Conservation (phyloP, 2,113 vertebrate genomes). For the Neotoma lepida region DNA sequence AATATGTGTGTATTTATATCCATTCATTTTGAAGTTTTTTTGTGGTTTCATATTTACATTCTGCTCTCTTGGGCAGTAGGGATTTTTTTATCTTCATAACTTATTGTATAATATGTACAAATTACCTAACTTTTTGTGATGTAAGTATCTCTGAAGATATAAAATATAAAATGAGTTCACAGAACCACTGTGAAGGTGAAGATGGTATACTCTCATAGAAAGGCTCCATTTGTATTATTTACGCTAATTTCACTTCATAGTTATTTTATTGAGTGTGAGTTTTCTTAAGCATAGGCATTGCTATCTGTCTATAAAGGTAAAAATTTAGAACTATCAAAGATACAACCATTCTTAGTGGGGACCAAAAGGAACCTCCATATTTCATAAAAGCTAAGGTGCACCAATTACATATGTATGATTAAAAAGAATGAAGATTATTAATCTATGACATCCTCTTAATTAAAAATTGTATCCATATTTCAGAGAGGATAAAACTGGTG, state of each 20-base stretch:
- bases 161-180: background rate
- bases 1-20: background rate
- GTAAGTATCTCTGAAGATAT: background rate
- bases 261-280: background rate
- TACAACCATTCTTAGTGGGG: background rate
- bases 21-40: background rate
- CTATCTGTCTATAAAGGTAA: background rate
- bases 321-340: background rate
- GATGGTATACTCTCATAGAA: background rate
- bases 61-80: background rate
- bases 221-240: background rate
- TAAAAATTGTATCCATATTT: background rate
- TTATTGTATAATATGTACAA: background rate
- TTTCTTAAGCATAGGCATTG: background rate
- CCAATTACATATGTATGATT: background rate
- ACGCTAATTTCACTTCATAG: background rate
- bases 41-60: background rate
- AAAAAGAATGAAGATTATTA: background rate
- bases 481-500: background rate
- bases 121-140: background rate
- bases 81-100: background rate
- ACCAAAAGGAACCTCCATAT: background rate
- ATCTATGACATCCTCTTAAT: background rate
- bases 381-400: conserved; percentile 4
- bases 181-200: background rate